Evolutionary conservation across 2,888 invertebrate genomes (phyloP), one percentile per base, ranked within the genome.

Genomic region (Aspidapion aeneum): DNA sequence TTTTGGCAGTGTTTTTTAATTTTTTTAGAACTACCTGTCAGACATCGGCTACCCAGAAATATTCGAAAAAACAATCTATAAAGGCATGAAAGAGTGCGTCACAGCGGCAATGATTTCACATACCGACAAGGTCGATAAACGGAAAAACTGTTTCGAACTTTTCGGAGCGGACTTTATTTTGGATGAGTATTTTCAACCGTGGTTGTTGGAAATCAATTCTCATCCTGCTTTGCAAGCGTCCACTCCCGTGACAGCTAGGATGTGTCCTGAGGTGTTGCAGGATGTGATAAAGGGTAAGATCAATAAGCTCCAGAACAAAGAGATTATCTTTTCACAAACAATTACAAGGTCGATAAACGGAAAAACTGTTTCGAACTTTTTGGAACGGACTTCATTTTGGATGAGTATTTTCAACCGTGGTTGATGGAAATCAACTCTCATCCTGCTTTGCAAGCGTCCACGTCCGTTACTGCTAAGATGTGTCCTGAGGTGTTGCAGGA

Each of bases 81-180:
- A 92, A 2, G 91, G 90, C 60, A 94, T 96, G 90, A 90, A 87
- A 70, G 88, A 91, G 73, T 89, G 90, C 51, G 88, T 96, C 21
- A 85, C 90, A 16, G 88, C 90, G n/a, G 87, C 92, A 19, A 85
- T 95, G 79, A 80, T 95, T 61, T 88, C 90, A 58, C 89, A 92
- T 58, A 89, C 94, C 78, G 88, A 91, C 68, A 85, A 87, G 67
- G 84, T 91, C 70, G 84, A 87, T 49, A 80, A 85, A 18, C 82
- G 87, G 65, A 86, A 86, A 73, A 91, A 91, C 73, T 88, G 90
- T 62, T 96, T 95, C 79, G 96, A 96, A 78, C 77, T 95, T 49
- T 96, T 93, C 75, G 96, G 96, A 3, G 95, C 95, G 60, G 96
- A 97, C 80, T 96, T 96, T 77, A 90, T 96, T 83, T 78, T 96